Evolutionary conservation across 1,140 invertebrate species (phyloP), one percentile per base, ranked within the genome.

Genomic region (Vanessa atalanta): DNA sequence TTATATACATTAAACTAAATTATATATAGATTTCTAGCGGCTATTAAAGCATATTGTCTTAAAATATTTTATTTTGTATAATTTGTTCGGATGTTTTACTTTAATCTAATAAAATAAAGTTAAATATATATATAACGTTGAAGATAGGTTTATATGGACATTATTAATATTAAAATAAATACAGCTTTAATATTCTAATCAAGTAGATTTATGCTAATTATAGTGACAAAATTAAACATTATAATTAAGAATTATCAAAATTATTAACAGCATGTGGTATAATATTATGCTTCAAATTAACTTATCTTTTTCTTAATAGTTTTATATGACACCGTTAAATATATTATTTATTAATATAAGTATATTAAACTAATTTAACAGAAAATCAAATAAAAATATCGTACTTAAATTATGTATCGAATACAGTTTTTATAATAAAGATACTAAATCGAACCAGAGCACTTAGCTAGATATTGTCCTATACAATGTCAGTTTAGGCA

Each of bases 381-480:
- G 26, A 31, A 31, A 31, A 31, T 3, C 26, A 3, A 31, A 31
- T 31, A 31, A 31, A 31, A 31, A 31, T 3, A 4, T 31, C 26
- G 26, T 31, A 31, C 3, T 31, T 31, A 31, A 31, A 1, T 31
- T 9, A 9, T 55, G 20, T n/a, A 55, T 13, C 11, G 12, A 48
- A 48, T 13, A 12, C 11, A 48, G 47, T 20, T 55, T 20, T 55
- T 55, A 23, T 11, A 11, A 23, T 13, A 57, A 57, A 15, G 53
- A 23, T 12, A 6, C 8, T 57, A 57, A 9, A n/a, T 23, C 16
- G 61, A 72, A 51, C 37, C 48, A 55, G 64, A 66, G 73, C 73
- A 79, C 77, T 79, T 76, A 78, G 73, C 64, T 65, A 65, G 71
- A 76, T 76, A 79, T 79, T 75, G 76, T 43, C 55, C 61, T 70